Percentiles rank a stretch among this genome's conserved stretches.
phyloP scores from a whole-genome alignment of 2,888 invertebrate genomes.

The Brenthis hecate region DNA sequence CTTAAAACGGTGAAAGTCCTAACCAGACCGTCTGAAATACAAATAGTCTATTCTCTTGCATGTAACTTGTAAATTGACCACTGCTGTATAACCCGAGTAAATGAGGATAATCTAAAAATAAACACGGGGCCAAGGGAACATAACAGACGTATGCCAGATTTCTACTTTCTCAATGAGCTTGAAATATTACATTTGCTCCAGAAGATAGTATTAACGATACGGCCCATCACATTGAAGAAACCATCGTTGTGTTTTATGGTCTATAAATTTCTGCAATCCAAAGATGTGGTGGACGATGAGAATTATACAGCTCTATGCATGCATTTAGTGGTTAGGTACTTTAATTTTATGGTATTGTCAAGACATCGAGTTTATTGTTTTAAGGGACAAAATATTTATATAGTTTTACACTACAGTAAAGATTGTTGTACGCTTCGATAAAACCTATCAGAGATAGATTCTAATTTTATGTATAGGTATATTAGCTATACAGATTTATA shows the following conservation, averaged over 20 bases:
- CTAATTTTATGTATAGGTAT: neutral
- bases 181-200: conserved; percentile 38
- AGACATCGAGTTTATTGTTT: conserved; percentile 4
- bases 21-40: conserved; percentile 68
- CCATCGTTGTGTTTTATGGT: conserved; percentile 36
- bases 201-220: conserved; percentile 37
- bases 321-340: conserved; percentile 5
- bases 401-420: neutral
- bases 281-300: conserved; percentile 18
- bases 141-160: conserved; percentile 47
- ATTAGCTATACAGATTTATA: conserved; percentile 1
- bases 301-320: conserved; percentile 15
- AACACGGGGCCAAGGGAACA: conserved; percentile 40
- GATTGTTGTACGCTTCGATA: conserved; percentile 1
- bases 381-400: conserved; percentile 5
- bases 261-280: conserved; percentile 34
- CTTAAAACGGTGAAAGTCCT: conserved; percentile 73
- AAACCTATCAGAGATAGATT: neutral
- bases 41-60: conserved; percentile 57
- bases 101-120: conserved; percentile 39
- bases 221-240: conserved; percentile 36
- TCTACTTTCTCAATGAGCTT: conserved; percentile 57
- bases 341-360: conserved; percentile 13
- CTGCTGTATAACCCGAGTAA: conserved; percentile 32
- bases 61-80: conserved; percentile 47